Percentiles rank a stretch among this genome's conserved stretches.
Conservation (phyloP, 2,888 invertebrate genomes). For the Syrista parreyssii region DNA sequence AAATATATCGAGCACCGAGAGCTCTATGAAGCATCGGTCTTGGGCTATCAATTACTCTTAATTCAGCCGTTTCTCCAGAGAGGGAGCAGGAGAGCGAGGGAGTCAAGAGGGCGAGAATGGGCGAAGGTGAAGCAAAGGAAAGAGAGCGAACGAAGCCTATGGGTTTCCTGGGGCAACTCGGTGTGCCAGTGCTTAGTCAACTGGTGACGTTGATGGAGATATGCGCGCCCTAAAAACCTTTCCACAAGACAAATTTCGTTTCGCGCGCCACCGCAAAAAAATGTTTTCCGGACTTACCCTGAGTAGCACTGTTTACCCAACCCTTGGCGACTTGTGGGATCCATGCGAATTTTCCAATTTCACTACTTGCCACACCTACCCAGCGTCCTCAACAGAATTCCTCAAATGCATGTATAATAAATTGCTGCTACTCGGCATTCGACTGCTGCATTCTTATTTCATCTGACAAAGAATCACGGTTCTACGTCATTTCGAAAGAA, state of each 20-base stretch:
- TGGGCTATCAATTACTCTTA: constrained; percentile 41
- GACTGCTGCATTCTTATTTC: neutral
- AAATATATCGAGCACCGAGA: constrained; percentile 38
- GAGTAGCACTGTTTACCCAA: neutral
- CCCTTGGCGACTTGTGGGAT: neutral
- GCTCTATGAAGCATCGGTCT: constrained; percentile 28
- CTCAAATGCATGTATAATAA: no score
- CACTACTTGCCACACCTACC: neutral
- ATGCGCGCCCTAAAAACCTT: constrained; percentile 19
- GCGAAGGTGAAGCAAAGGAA: neutral
- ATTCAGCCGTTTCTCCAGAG: constrained; percentile 25
- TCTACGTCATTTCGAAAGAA: neutral
- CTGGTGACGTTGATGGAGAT: constrained; percentile 14
- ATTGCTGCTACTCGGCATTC: neutral
- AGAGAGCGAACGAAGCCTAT: neutral
- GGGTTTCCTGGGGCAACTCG: constrained; percentile 2
- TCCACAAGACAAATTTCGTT: constrained; percentile 22
- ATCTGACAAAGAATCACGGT: neutral
- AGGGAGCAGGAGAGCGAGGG: neutral
- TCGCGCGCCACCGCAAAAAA: constrained; percentile 3
- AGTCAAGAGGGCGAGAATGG: neutral
- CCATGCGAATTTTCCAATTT: neutral
- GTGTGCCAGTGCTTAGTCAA: constrained; percentile 10
- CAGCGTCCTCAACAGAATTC: no score
- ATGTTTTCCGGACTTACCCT: neutral